Evolutionary conservation across 2,797 vertebrate species (phyloP).

Genomic region (Sandelia bainsii): DNA sequence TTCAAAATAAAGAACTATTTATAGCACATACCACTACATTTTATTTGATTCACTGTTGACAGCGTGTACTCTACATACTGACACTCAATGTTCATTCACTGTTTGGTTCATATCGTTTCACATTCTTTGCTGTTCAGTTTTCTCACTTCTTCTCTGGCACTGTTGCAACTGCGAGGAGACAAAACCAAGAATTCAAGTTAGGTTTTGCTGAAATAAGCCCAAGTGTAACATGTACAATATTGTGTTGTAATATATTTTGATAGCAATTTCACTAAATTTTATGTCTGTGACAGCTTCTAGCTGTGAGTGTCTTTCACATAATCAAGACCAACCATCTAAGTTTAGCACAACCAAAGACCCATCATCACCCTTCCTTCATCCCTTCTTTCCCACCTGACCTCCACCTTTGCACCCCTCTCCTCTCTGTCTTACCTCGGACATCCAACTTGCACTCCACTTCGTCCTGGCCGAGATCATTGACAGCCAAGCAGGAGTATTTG

Average conservation of each 20-base stretch:
- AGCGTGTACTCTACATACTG: conserved; percentile 36
- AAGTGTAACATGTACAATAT: not conserved
- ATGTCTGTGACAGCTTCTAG: too few species aligned
- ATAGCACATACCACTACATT: conserved; percentile 47
- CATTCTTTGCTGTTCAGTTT: conserved; percentile 46
- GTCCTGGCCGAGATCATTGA: conserved; percentile 90
- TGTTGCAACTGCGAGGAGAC: conserved; percentile 50
- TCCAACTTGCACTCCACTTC: conserved; percentile 93
- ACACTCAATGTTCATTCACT: conserved; percentile 41
- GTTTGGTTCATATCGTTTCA: conserved; percentile 58
- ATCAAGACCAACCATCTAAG: not conserved
- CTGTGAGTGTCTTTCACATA: too few species aligned
- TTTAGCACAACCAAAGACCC: not conserved
- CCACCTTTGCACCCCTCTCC: not conserved
- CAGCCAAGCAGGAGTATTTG: conserved; percentile 90
- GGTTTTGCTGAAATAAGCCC: conserved; percentile 7
- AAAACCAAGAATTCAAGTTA: not conserved
- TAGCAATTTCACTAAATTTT: too few species aligned
- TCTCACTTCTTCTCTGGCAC: conserved; percentile 59
- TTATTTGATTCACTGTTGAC: conserved; percentile 67
- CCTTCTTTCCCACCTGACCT: not conserved
- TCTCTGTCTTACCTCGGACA: conserved; percentile 84
- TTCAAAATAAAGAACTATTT: conserved; percentile 35
- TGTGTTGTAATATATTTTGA: too few species aligned
- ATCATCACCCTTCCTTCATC: not conserved